Conservation (phyloP, 2,113 vertebrate genomes). For the Columbina picui region DNA sequence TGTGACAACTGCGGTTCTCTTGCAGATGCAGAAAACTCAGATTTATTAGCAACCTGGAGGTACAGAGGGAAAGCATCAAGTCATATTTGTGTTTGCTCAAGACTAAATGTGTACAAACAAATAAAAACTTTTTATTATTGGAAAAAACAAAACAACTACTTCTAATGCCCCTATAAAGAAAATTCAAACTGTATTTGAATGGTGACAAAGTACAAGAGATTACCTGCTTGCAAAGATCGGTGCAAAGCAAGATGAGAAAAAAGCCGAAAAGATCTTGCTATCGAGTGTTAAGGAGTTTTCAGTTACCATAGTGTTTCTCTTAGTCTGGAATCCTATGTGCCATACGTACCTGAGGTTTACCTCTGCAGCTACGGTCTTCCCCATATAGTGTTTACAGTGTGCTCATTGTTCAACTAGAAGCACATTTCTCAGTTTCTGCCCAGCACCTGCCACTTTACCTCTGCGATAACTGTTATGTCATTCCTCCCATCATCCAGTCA, state of each 20-base stretch:
- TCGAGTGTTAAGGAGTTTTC: neutral
- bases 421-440: neutral
- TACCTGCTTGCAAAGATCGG: neutral
- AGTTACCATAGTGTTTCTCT: neutral
- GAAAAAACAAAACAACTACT: neutral
- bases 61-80: neutral
- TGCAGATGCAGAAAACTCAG: neutral
- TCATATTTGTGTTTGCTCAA: neutral
- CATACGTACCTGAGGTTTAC: neutral
- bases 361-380: neutral
- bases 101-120: neutral
- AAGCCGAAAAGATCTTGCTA: neutral
- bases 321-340: neutral
- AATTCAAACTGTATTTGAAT: neutral
- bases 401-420: neutral
- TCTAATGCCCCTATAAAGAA: neutral
- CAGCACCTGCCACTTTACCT: neutral
- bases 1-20: neutral
- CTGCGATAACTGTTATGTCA: neutral
- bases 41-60: neutral
- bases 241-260: neutral
- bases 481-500: neutral
- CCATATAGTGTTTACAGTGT: neutral
- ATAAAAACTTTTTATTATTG: neutral
- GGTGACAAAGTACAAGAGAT: neutral